These are phyloP conservation scores for Falco concolor DNA, from an alignment of 2,797 vertebrate species.

Conservation along the genomic window DNA sequence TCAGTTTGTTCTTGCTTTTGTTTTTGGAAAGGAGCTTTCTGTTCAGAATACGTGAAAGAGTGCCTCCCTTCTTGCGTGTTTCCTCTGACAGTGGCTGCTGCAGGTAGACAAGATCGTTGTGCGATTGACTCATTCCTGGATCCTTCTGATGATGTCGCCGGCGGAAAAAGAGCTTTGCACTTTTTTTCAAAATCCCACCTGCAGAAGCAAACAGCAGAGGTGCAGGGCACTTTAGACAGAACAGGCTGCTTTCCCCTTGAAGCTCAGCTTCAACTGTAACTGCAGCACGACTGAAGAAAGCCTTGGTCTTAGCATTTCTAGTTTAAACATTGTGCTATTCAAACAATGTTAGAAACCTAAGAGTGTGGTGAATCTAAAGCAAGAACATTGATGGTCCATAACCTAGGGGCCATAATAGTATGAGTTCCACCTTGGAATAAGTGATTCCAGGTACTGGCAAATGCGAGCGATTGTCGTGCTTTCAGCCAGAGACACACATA, in stretches of 20 bases:
- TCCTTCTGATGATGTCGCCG: conserved; percentile 92
- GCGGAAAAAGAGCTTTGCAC: conserved; percentile 93
- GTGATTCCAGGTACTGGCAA: background rate
- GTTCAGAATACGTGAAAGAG: conserved; percentile 84
- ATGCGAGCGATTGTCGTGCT: fast-evolving
- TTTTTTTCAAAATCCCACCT: conserved; percentile 90
- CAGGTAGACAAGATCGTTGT: conserved; percentile 93
- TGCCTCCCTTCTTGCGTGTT: conserved; percentile 81
- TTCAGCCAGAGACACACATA: background rate
- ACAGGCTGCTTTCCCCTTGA: background rate
- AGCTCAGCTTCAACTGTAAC: background rate
- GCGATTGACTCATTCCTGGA: conserved; percentile 95
- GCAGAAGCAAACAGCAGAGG: background rate
- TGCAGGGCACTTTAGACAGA: background rate
- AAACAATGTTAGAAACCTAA: background rate
- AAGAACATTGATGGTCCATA: background rate
- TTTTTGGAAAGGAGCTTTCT: conserved; percentile 82
- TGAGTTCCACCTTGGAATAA: background rate
- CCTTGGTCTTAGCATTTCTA: background rate
- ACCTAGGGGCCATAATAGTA: background rate
- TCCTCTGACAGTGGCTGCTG: conserved; percentile 81
- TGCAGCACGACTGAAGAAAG: background rate
- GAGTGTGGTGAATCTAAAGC: background rate
- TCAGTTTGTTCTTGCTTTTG: conserved; percentile 81
- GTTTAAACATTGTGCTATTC: background rate